A percentile compares a stretch with the other conserved stretches of the same genome.
These are phyloP conservation scores for Rhagonycha fulva DNA, from an alignment of 2,888 invertebrate genomes.

Conservation along the genomic window DNA sequence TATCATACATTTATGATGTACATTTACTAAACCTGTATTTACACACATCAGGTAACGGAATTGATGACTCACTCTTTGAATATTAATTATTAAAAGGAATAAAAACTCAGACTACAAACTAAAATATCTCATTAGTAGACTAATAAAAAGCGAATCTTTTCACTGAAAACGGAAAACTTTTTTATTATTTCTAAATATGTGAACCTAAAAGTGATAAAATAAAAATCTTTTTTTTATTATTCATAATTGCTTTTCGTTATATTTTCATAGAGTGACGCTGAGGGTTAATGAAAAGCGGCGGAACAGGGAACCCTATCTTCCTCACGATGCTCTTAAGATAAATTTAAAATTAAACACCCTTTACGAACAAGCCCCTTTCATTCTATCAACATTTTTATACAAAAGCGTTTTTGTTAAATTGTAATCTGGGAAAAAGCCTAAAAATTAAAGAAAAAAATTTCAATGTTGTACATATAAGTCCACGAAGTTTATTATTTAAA, in stretches of 20 bases:
- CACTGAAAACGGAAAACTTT: too few relatives aligned
- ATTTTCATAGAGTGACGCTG: neutral
- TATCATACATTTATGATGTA: neutral
- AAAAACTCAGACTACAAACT: neutral
- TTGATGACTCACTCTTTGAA: neutral
- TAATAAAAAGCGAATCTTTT: too few relatives aligned
- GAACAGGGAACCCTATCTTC: neutral
- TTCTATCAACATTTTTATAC: neutral
- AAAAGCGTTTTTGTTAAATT: neutral
- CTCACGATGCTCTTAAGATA: neutral
- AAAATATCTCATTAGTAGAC: neutral
- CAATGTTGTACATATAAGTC: neutral
- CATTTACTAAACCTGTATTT: neutral
- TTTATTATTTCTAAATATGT: too few relatives aligned
- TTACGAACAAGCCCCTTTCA: neutral
- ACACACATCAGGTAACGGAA: neutral
- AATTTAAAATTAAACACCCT: neutral
- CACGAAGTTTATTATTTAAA: too few relatives aligned
- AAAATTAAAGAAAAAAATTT: neutral
- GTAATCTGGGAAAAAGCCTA: too few relatives aligned
- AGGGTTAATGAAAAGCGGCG: neutral
- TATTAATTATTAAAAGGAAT: neutral
- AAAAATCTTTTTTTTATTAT: neutral
- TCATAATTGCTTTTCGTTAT: neutral
- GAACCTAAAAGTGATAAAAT: too few relatives aligned